A percentile compares a stretch with the other conserved stretches of the same genome.
phyloP scores from a whole-genome alignment of 1,140 invertebrate genomes.

The Vanessa atalanta region DNA sequence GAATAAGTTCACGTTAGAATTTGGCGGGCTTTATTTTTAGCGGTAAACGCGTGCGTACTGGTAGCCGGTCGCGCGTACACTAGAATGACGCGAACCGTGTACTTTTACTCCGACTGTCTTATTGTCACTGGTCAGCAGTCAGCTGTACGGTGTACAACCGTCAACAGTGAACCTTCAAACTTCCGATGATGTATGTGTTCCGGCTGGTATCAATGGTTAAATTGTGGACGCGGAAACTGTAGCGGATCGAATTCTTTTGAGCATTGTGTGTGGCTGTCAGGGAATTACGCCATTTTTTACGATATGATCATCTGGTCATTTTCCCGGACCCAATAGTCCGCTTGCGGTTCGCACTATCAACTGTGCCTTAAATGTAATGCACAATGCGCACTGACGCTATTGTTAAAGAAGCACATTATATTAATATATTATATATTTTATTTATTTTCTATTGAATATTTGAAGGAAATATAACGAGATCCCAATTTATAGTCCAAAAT shows the following conservation, averaged over 20 bases:
- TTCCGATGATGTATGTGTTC: conserved; percentile 69
- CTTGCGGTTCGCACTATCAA: not conserved
- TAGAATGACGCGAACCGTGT: conserved; percentile 54
- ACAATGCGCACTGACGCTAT: not conserved
- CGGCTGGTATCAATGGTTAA: conserved; percentile 52
- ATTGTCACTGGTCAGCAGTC: conserved; percentile 58
- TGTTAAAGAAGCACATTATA: too few species aligned
- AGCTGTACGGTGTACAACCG: conserved; percentile 37
- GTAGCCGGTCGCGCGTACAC: conserved; percentile 61
- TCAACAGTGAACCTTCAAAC: conserved; percentile 45
- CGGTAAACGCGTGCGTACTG: conserved; percentile 49
- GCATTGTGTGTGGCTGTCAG: conserved; percentile 28
- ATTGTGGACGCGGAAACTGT: conserved; percentile 42
- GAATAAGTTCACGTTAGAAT: conserved; percentile 22
- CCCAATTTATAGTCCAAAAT: too few species aligned
- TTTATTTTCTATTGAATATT: too few species aligned
- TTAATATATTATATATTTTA: too few species aligned
- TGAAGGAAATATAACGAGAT: too few species aligned
- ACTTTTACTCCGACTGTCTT: conserved; percentile 65
- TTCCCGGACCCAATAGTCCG: conserved; percentile 9
- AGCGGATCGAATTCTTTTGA: conserved; percentile 40
- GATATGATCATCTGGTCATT: not conserved
- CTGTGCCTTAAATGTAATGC: not conserved
- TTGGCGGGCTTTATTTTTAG: conserved; percentile 48
- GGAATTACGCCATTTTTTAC: conserved; percentile 34